Evolutionary conservation across 1,140 invertebrate genomes (phyloP).

Genomic region (Drepana arcuata): DNA sequence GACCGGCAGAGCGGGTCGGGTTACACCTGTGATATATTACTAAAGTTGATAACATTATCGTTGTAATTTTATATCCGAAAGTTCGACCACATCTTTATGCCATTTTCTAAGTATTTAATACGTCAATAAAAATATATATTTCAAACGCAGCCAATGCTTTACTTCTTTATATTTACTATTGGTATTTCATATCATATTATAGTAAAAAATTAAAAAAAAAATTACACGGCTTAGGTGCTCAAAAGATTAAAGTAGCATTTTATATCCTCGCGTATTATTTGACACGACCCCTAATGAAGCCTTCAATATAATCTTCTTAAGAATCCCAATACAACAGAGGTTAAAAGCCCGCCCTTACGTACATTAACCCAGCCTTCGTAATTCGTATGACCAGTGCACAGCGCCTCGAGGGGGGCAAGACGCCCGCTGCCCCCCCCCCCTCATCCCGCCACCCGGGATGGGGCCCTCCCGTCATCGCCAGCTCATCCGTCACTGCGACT

Average conservation of each 20-base stretch:
- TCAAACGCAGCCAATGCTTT: neutral
- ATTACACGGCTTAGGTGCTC: too few species aligned
- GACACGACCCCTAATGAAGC: neutral
- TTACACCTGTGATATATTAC: neutral
- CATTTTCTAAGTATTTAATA: neutral
- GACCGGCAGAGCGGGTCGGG: neutral
- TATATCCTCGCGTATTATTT: neutral
- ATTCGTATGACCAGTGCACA: neutral
- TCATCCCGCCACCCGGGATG: slow-evolving; percentile 1
- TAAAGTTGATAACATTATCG: neutral
- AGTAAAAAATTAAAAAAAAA: neutral
- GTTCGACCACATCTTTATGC: neutral
- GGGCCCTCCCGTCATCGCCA: slow-evolving; percentile 13
- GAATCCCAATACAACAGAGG: neutral
- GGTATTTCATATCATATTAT: too few species aligned
- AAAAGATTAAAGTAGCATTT: neutral
- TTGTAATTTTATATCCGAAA: neutral
- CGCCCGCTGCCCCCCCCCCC: slow-evolving; percentile 4
- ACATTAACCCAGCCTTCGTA: neutral
- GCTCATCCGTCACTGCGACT: slow-evolving; percentile 30
- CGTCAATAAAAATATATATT: neutral
- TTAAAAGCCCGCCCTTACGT: too few species aligned
- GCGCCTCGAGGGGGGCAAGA: slow-evolving; percentile 6
- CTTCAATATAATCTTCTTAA: too few species aligned
- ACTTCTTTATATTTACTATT: too few species aligned